Evolutionary conservation across 2,113 vertebrate species (phyloP), one percentile per base, ranked within the genome.

Genomic region (Oryzias celebensis): DNA sequence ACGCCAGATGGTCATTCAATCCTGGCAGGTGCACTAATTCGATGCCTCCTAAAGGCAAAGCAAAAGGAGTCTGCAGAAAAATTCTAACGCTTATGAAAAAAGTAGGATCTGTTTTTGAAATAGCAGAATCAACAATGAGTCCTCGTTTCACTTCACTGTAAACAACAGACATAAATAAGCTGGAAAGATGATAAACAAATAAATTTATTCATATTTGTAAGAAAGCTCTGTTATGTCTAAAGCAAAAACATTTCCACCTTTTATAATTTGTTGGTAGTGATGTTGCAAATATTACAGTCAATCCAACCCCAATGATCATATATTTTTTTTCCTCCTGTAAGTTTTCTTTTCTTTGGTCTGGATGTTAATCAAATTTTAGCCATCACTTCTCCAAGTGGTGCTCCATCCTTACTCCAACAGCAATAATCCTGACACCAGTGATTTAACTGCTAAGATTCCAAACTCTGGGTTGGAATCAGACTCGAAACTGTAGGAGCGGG

Each of bases 371-470:
- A 42, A 14, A 24, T 43, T 62, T 14, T 23, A 18, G 45, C n/a
- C 24, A 31, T 48, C 20, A 1, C 52, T 57, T 71, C 50, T 66
- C 63, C 42, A 24, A 52, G 78, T 80, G 66, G 51, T 68, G n/a
- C 58, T 52, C 47, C 13, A 58, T 52, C 36, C 45, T 64, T 8
- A 1, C 62, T 65, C 55, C 52, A 41, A 50, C 60, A 62, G 56
- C 63, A 62, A 68, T 1, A 36, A 36, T 46, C 31, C 42, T 22
- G 20, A 31, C 58, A 54, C 65, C 81, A 76, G 78, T 71, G 76
- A 61, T 66, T 69, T 71, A 68, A 59, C 63, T 64, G 53, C 13
- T 52, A 76, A 65, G 61, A 76, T 64, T 65, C 67, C 82, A 83
- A 76, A 65, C 75, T 59, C 52, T 36, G 36, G 12, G 36, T 10